Conservation (phyloP, 2,888 invertebrate genomes). For the Callyntrura guangdongensis region DNA sequence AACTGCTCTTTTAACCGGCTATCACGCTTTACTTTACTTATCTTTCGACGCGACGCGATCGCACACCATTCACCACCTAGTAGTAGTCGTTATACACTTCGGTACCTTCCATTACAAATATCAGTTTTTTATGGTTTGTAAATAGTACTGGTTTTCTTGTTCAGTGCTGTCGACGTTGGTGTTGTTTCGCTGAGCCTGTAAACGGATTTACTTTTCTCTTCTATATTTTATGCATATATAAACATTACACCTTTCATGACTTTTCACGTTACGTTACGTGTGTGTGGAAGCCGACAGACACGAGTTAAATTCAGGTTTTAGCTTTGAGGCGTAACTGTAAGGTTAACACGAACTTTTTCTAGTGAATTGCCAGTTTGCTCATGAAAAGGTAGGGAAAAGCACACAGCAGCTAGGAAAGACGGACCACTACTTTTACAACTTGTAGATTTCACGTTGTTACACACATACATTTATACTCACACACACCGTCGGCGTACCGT, state of each 20-base stretch:
- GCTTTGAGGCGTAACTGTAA: conserved; percentile 50
- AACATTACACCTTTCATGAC: conserved; percentile 5
- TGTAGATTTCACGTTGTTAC: conserved; percentile 29
- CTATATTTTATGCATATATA: not conserved
- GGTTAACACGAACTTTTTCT: conserved; percentile 62
- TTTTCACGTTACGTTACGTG: conserved; percentile 8
- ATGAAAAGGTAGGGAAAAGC: not conserved
- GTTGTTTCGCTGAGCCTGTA: not conserved
- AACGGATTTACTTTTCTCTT: not conserved
- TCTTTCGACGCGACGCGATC: too few relatives aligned
- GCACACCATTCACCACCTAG: too few relatives aligned
- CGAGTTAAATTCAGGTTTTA: conserved; percentile 34
- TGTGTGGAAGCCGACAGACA: not conserved
- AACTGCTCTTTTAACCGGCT: not conserved
- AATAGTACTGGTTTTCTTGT: not conserved
- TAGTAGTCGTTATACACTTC: too few relatives aligned
- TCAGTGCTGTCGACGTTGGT: not conserved
- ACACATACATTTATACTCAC: too few relatives aligned
- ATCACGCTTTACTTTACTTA: conserved; percentile 4
- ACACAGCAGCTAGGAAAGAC: not conserved
- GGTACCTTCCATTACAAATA: not conserved
- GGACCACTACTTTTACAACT: not conserved
- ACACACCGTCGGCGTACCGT: too few relatives aligned
- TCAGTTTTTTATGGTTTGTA: conserved; percentile 19
- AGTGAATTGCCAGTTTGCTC: conserved; percentile 30